Conservation (phyloP, 2,113 vertebrate genomes). For the Acrocephalus arundinaceus region DNA sequence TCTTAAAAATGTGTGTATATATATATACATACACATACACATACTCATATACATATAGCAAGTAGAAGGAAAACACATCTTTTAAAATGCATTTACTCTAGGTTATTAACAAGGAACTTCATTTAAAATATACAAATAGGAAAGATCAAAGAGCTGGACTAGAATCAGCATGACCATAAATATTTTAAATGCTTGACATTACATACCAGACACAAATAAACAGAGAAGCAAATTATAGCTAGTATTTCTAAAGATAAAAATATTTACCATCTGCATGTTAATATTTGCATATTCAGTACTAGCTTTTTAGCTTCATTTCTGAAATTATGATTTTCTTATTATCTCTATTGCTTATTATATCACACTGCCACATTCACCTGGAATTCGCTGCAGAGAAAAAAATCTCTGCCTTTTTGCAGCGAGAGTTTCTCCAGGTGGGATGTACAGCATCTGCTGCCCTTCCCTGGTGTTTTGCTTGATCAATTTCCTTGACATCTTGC, state of each 20-base stretch:
- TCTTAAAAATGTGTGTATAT: not conserved
- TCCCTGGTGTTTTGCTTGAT: not conserved
- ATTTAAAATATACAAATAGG: not conserved
- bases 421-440: not conserved
- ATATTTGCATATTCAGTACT: not conserved
- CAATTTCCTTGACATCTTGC: not conserved
- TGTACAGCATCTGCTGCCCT: not conserved
- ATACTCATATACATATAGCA: not conserved
- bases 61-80: not conserved
- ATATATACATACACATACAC: too few relatives aligned
- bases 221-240: not conserved
- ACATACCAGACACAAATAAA: constrained; percentile 27
- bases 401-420: not conserved
- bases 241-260: constrained; percentile 9
- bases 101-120: not conserved
- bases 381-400: not conserved
- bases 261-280: not conserved
- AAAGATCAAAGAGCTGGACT: constrained; percentile 39
- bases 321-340: not conserved
- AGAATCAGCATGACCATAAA: constrained; percentile 8
- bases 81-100: not conserved
- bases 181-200: constrained; percentile 37
- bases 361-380: not conserved
- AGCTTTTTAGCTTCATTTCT: not conserved
- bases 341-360: not conserved